Evolutionary conservation across 2,888 invertebrate genomes (phyloP).

Genomic region (Leucoptera coffeella): DNA sequence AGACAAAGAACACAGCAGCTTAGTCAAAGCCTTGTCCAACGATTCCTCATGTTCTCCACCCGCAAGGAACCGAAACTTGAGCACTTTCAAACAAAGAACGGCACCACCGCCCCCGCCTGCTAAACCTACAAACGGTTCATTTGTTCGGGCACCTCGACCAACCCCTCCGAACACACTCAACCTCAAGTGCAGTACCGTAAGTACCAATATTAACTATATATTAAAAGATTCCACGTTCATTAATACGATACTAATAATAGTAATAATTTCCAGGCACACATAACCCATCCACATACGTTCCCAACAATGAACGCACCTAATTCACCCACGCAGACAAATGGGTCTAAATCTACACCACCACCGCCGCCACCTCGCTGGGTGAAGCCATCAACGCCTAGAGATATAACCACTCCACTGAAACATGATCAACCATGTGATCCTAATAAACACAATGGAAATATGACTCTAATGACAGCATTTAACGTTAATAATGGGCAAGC

Average conservation of each 20-base stretch:
- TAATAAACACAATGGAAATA: constrained; percentile 60
- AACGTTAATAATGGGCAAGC: constrained; percentile 60
- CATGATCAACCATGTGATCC: constrained; percentile 36
- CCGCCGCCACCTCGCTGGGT: constrained; percentile 83
- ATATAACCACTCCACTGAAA: constrained; percentile 40
- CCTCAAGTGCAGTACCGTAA: constrained; percentile 57
- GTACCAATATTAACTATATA: constrained; percentile 15
- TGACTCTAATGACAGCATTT: constrained; percentile 77
- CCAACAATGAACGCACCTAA: constrained; percentile 30
- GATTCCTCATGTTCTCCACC: constrained; percentile 44
- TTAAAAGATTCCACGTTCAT: constrained; percentile 8
- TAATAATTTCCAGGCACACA: constrained; percentile 54
- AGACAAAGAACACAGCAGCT: constrained; percentile 51
- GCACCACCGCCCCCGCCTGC: constrained; percentile 51
- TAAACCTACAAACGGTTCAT: constrained; percentile 27
- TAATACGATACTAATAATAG: constrained; percentile 28
- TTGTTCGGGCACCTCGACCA: constrained; percentile 63
- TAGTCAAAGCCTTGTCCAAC: constrained; percentile 71
- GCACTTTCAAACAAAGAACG: constrained; percentile 62
- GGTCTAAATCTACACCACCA: constrained; percentile 61
- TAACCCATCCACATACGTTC: constrained; percentile 48
- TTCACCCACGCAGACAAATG: constrained; percentile 27
- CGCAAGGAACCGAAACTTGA: constrained; percentile 46
- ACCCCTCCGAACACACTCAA: constrained; percentile 80
- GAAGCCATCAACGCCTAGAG: constrained; percentile 64